A percentile compares a stretch with the other conserved stretches of the same genome.
Evolutionary conservation across 1,140 invertebrate species (phyloP).

Genomic region (Penaeus chinensis): DNA sequence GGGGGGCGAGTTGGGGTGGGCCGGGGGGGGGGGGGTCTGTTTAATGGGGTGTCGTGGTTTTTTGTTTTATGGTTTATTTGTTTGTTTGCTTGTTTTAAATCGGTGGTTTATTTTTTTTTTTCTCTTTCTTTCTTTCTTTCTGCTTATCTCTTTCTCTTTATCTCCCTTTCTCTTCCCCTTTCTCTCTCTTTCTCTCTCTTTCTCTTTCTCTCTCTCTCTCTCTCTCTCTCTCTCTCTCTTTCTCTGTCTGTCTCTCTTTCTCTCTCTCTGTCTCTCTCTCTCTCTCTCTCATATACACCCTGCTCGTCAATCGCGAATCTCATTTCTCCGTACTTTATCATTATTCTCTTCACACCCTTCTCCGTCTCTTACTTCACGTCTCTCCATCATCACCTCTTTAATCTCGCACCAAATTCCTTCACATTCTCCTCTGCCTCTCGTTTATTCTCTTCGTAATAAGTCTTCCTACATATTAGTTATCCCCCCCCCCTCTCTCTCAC

Average conservation of each 20-base stretch:
- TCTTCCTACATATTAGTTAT: too few species aligned
- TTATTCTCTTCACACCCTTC: neutral
- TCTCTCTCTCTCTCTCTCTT: slow-evolving; percentile 17
- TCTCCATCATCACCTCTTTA: neutral
- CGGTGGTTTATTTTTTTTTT: neutral
- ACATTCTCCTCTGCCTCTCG: too few species aligned
- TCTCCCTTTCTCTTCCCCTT: neutral
- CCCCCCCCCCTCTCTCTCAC: neutral
- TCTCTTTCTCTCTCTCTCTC: slow-evolving; percentile 6
- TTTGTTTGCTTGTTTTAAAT: neutral
- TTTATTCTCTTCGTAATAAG: too few species aligned
- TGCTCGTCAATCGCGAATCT: neutral
- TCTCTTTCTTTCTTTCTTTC: neutral
- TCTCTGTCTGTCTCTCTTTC: neutral
- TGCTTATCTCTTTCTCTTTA: neutral
- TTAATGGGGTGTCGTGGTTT: neutral
- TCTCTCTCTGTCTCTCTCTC: slow-evolving; percentile 8
- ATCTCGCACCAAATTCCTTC: too few species aligned
- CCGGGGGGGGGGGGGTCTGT: neutral
- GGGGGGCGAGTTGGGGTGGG: neutral
- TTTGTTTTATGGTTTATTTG: neutral
- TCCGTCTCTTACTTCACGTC: neutral
- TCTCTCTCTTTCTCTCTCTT: neutral
- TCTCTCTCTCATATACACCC: slow-evolving; percentile 19
- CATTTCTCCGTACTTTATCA: slow-evolving; percentile 4